Evolutionary conservation across 2,797 vertebrate genomes (phyloP).

Genomic region (Strix occidentalis): DNA sequence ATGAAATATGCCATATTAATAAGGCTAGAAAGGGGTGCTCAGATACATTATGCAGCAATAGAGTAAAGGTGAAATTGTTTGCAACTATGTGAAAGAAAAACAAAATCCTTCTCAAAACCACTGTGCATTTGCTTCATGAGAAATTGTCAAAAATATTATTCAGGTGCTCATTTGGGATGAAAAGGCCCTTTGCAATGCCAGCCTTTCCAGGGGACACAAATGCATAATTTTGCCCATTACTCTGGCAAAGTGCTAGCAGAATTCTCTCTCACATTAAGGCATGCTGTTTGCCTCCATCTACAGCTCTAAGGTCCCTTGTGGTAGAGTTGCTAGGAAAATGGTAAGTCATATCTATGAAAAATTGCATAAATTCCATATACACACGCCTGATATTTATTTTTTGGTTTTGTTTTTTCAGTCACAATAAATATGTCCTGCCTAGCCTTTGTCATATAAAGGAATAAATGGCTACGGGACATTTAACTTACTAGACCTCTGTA

Average conservation of each 20-base stretch:
- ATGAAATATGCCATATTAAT: neutral
- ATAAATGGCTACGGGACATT: neutral
- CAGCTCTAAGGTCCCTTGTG: conserved; percentile 8
- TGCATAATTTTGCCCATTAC: neutral
- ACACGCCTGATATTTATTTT: neutral
- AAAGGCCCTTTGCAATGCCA: neutral
- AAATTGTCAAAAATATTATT: conserved; percentile 15
- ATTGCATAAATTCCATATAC: neutral
- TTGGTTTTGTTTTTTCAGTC: neutral
- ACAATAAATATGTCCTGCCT: neutral
- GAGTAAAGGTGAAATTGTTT: neutral
- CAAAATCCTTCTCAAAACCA: neutral
- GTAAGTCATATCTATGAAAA: neutral
- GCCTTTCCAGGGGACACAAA: neutral
- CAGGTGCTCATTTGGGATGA: neutral
- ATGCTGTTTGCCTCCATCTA: neutral
- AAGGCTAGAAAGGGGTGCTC: neutral
- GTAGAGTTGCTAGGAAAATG: neutral
- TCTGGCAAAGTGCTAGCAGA: neutral
- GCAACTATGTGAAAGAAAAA: neutral
- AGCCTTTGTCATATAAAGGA: neutral
- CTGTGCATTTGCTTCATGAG: neutral
- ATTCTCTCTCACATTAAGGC: conserved; percentile 9
- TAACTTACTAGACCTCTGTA: neutral
- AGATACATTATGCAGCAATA: neutral